Percentiles rank a stretch among this genome's conserved stretches.
These are phyloP conservation scores for Anas platyrhynchos DNA, from an alignment of 2,113 vertebrate genomes.

Conservation along the genomic window DNA sequence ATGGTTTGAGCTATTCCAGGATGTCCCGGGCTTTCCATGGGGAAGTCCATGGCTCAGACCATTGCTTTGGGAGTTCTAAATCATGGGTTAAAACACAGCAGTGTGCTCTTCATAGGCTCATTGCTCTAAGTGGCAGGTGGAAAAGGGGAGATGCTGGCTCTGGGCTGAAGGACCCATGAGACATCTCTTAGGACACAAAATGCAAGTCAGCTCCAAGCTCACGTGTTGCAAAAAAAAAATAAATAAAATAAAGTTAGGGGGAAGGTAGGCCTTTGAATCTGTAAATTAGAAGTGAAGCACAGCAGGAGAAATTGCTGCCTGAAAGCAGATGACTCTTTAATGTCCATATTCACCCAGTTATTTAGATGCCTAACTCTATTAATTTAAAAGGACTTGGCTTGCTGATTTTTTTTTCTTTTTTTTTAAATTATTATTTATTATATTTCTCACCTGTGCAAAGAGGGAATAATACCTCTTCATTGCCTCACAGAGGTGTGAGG, in stretches of 20 bases:
- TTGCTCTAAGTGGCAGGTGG: neutral
- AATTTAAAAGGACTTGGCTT: neutral
- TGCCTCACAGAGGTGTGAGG: neutral
- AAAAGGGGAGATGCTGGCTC: neutral
- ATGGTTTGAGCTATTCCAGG: neutral
- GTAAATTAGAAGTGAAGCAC: neutral
- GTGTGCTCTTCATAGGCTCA: fast-evolving
- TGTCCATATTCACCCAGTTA: neutral
- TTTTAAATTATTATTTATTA: neutral
- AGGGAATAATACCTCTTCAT: neutral
- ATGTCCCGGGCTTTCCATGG: neutral
- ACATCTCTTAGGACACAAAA: neutral
- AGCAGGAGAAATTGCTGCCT: neutral
- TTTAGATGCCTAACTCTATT: neutral
- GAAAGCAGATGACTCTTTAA: neutral
- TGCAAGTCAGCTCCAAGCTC: neutral
- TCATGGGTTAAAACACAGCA: neutral
- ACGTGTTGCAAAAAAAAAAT: neutral
- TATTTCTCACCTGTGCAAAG: neutral
- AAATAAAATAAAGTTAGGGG: fast-evolving
- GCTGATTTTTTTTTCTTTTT: neutral
- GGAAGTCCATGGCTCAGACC: neutral
- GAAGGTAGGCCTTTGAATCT: neutral
- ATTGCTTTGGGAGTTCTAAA: neutral
- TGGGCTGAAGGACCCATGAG: neutral